phyloP scores from a whole-genome alignment of 2,888 invertebrate species.

The Sabatieria punctata region DNA sequence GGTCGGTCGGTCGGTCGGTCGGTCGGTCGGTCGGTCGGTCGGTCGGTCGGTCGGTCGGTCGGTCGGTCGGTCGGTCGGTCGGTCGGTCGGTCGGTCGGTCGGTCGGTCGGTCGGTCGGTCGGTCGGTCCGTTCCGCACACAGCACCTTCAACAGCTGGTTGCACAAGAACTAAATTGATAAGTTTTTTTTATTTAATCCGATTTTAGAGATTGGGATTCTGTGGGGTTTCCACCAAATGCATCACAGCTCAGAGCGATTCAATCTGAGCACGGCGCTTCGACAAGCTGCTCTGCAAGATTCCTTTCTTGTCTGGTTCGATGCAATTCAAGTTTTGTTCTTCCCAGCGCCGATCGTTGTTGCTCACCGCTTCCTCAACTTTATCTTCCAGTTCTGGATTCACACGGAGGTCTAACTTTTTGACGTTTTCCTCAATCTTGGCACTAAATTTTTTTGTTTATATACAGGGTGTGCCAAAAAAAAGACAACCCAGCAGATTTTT shows the following conservation, averaged over 20 bases:
- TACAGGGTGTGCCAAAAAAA: too few relatives aligned
- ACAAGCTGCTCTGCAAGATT: conserved; percentile 28
- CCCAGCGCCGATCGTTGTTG: conserved; percentile 53
- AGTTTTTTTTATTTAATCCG: conserved; percentile 2
- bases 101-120: too few relatives aligned
- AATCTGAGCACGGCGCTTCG: conserved; percentile 65
- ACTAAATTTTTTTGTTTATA: too few relatives aligned
- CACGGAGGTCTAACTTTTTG: conserved; percentile 47
- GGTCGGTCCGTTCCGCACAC: background rate
- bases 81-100: too few relatives aligned
- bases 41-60: too few relatives aligned
- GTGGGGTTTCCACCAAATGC: conserved; percentile 77
- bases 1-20: too few relatives aligned
- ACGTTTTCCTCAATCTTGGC: background rate
- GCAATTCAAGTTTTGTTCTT: conserved; percentile 49
- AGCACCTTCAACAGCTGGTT: background rate
- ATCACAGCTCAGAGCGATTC: conserved; percentile 75
- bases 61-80: too few relatives aligned
- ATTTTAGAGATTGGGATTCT: conserved; percentile 61
- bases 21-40: too few relatives aligned
- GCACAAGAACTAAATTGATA: too few relatives aligned
- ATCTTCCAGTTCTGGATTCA: conserved; percentile 88
- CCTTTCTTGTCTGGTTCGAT: conserved; percentile 26
- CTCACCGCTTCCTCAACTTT: conserved; percentile 71
- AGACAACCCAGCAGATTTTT: too few relatives aligned